A percentile compares a stretch with the other conserved stretches of the same genome.
Evolutionary conservation across 2,113 vertebrate species (phyloP).

Genomic region (Sus scrofa): T2T-Sscrofa CM000826.6:30943001-30943500

Average conservation of each 20-base stretch:
- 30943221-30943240: rapidly evolving
- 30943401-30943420: not conserved
- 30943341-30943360: not conserved
- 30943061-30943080: not conserved
- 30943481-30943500: not conserved
- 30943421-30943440: not conserved
- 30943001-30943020: not conserved
- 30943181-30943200: not conserved
- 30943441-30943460: not conserved
- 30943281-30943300: not conserved
- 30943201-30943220: not conserved
- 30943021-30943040: not conserved
- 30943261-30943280: not conserved
- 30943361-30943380: not conserved
- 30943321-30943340: not conserved
- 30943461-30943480: not conserved
- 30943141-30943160: not conserved
- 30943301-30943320: not conserved
- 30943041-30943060: not conserved
- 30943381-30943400: not conserved
- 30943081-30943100: conserved; percentile 20
- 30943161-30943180: not conserved
- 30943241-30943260: not conserved
- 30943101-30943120: not conserved
- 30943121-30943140: not conserved